Conservation (phyloP, 2,113 vertebrate species). For the Nycticebus coucang region DNA sequence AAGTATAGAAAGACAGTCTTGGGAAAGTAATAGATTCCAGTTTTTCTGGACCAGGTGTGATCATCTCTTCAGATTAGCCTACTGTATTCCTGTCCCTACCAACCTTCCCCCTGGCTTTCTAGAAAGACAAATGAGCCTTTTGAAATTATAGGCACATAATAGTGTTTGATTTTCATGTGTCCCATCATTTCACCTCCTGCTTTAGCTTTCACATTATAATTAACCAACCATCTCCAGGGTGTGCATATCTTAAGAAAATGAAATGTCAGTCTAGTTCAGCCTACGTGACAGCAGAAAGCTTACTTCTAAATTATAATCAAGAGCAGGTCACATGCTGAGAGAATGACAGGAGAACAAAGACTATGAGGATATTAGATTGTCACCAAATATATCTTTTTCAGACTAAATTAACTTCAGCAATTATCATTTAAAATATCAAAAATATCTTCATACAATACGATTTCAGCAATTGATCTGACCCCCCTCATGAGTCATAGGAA, state of each 20-base stretch:
- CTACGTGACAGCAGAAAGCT: conserved; percentile 67
- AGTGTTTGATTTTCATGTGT: conserved; percentile 49
- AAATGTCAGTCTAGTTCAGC: conserved; percentile 49
- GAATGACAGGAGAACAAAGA: conserved; percentile 63
- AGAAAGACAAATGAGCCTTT: conserved; percentile 48
- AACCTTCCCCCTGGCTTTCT: not conserved
- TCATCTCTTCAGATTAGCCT: not conserved
- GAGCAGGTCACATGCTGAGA: conserved; percentile 23
- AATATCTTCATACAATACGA: not conserved
- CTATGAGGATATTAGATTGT: conserved; percentile 44
- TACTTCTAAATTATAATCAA: conserved; percentile 64
- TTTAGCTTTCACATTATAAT: conserved; percentile 56
- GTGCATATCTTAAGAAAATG: conserved; percentile 54
- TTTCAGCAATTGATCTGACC: not conserved
- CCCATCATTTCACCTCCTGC: conserved; percentile 33
- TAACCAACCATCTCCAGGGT: conserved; percentile 53
- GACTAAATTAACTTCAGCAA: conserved; percentile 67
- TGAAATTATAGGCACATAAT: not conserved
- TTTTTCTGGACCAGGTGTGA: not conserved
- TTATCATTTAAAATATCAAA: conserved; percentile 65
- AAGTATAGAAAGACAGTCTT: not conserved
- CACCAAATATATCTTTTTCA: conserved; percentile 45
- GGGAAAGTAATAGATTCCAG: not conserved
- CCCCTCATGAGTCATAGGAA: not conserved
- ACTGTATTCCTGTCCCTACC: not conserved